Evolutionary conservation across 1,140 invertebrate species (phyloP), one percentile per base, ranked within the genome.

Genomic region (Zaprionus africanus): DNA sequence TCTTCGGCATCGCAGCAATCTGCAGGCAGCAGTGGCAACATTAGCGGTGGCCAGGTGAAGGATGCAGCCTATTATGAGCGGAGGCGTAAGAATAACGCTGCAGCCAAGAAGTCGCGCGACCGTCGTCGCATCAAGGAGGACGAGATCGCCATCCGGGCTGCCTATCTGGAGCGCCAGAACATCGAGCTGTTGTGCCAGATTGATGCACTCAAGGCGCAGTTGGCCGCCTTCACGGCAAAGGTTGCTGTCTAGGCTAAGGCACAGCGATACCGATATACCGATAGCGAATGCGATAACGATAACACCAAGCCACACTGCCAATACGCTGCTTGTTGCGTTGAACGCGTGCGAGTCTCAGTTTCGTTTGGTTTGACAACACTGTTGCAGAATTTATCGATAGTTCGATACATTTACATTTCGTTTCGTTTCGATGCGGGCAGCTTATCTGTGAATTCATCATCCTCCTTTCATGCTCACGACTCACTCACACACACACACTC

Each of bases 71-170:
- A 99, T 90, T 96, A 96, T 93, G 97, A 98, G 86, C 94, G 97
- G 67, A 93, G 98, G 11, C 95, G 96, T 65, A 98, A 98, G 91
- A 99, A 99, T 91, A 99, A 99, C 92, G 97, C 97, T 78, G 98
- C 98, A 0, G 98, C 98, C 1, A 99, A 99, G 92, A 94, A 98
- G 64, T 99, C 98, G 1, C 94, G 98, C 43, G 98, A 99, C 82
- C 96, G 97, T 0, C 94, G 98, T 63, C 94, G 98, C 79, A 95
- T 96, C 13, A 98, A 99, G 90, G 98, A 99, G 91, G 97, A 99
- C 68, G 97, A 98, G 87, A 97, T 99, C 17, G 97, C 98, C 0
- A 96, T 99, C 36, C 93, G 97, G 62, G 97, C 97, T 0, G 96
- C 96, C 0, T 98, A 96, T 75, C 93, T 99, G 4, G 97, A 99